Evolutionary conservation across 2,888 invertebrate genomes (phyloP), one percentile per base, ranked within the genome.

Genomic region (Colletes collaris): DNA sequence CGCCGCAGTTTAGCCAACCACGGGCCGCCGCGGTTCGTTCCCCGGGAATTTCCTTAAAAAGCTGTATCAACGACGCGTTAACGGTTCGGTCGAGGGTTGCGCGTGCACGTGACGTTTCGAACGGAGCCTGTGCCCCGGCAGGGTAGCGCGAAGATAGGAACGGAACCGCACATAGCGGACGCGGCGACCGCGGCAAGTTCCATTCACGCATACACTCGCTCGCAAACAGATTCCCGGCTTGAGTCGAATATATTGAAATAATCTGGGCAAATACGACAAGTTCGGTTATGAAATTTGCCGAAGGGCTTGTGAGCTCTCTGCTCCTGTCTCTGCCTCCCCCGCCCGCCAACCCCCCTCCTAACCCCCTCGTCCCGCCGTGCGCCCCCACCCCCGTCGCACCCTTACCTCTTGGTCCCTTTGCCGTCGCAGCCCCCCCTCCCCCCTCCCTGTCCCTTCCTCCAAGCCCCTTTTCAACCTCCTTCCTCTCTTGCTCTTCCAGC

Each of bases 221-320:
- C 88, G 92, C 92, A 93, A 92, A 92, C 93, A 92, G 92, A 92
- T 93, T 92, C 87, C 90, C 90, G 88, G 91, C 91, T 92, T 92
- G 85, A 93, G 92, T 92, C 92, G 93, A 93, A 93, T 93, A 92
- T 93, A 92, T 93, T 93, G 92, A 93, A 92, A 93, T 93, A 93
- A 93, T 93, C 93, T 92, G 92, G 89, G 93, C 92, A 93, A 93
- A 93, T 93, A 93, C 92, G 93, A 93, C 92, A 93, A 93, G 92
- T 92, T 93, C 93, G 93, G 92, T 93, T 92, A 93, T 93, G 93
- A 92, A 93, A 93, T 93, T 92, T 93, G 92, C 93, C 93, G 91
- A 93, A 93, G 93, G 93, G 93, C 93, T 93, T 93, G 92, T 89
- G 92, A 89, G 90, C 89, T 89, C 90, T 89, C 87, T 87, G 81